A percentile compares a stretch with the other conserved stretches of the same genome.
phyloP scores from a whole-genome alignment of 2,113 vertebrate species.

The Brevimyrus niger region DNA sequence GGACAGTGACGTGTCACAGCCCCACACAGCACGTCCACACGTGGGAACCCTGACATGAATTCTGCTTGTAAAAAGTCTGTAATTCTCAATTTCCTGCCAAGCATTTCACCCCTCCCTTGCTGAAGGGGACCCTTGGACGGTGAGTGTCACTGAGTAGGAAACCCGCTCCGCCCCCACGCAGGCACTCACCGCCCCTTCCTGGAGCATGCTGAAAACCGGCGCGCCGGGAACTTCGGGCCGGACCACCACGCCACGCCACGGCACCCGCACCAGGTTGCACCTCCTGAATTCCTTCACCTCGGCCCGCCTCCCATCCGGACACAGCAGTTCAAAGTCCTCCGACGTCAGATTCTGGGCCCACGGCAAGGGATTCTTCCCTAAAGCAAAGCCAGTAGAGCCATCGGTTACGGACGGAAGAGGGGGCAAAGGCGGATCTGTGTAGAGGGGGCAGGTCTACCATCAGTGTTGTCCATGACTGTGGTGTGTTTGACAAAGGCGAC shows the following conservation, averaged over 20 bases:
- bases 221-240: slow-evolving; percentile 49
- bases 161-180: background rate
- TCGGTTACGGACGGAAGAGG: background rate
- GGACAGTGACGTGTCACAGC: background rate
- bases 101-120: background rate
- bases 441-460: slow-evolving; percentile 54
- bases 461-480: slow-evolving; percentile 68
- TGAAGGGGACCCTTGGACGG: background rate
- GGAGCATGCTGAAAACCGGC: slow-evolving; percentile 68
- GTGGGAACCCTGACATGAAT: background rate
- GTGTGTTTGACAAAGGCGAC: slow-evolving; percentile 83
- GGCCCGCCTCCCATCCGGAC: slow-evolving; percentile 64
- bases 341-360: slow-evolving; percentile 65
- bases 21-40: background rate
- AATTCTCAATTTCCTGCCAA: background rate
- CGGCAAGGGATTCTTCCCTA: slow-evolving; percentile 52
- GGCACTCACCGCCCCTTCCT: slow-evolving; percentile 70
- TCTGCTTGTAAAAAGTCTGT: background rate
- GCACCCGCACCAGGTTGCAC: slow-evolving; percentile 76
- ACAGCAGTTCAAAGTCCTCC: slow-evolving; percentile 75
- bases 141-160: background rate
- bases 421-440: background rate
- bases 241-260: slow-evolving; percentile 72
- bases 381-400: background rate
- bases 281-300: slow-evolving; percentile 59